phyloP scores from a whole-genome alignment of 2,888 invertebrate genomes.

The Ichneumoninae sp. region DNA sequence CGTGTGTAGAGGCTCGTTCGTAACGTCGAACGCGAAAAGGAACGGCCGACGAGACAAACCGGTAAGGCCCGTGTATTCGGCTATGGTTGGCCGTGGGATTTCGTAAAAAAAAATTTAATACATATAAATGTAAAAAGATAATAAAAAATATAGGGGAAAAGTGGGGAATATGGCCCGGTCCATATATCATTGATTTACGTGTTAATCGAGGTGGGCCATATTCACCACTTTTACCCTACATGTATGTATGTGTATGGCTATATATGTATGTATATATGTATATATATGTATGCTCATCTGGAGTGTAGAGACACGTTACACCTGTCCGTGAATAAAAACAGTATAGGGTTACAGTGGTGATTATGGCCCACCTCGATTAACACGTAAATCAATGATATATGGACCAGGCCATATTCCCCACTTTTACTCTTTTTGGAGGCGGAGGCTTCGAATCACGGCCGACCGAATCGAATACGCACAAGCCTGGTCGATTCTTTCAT shows the following conservation, averaged over 20 bases:
- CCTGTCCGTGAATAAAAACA: background rate
- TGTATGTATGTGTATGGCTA: too few relatives aligned
- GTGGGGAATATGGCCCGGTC: too few relatives aligned
- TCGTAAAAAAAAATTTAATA: background rate
- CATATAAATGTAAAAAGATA: too few relatives aligned
- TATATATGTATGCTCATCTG: too few relatives aligned
- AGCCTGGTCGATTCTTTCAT: background rate
- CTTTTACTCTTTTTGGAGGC: background rate
- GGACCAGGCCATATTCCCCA: too few relatives aligned
- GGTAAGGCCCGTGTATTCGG: constrained; percentile 16
- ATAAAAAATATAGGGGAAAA: background rate
- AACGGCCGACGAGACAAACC: constrained; percentile 2
- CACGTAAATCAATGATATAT: too few relatives aligned
- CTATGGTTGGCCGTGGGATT: background rate
- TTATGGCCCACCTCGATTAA: too few relatives aligned
- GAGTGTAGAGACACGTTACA: background rate
- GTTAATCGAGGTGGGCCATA: too few relatives aligned
- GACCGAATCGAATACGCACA: constrained; percentile 14
- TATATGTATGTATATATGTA: too few relatives aligned
- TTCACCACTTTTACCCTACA: too few relatives aligned
- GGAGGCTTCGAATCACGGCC: constrained; percentile 12
- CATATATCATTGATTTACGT: too few relatives aligned
- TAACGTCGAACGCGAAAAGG: constrained; percentile 7
- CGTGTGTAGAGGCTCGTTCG: background rate
- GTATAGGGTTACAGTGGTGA: background rate